Evolutionary conservation across 2,113 vertebrate species (phyloP), one percentile per base, ranked within the genome.

Genomic region (Gasterosteus aculeatus): DNA sequence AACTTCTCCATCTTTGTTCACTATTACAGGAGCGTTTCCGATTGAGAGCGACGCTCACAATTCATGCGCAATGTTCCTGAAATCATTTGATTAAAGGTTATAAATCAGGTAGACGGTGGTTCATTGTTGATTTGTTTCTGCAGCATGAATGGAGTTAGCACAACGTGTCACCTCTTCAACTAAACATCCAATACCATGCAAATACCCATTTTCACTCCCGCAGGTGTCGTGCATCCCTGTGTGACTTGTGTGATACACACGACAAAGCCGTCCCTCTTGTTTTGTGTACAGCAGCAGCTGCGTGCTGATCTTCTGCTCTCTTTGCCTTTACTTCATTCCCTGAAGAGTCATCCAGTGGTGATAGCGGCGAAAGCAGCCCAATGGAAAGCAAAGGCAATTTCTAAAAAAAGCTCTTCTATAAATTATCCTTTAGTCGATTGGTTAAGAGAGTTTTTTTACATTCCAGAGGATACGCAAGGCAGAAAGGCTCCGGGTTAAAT

Each of bases 301-400:
- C 11, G 18, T 46, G 58, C 62, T 46, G 62, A 64, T 81, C 61
- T n/a, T 75, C 63, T 41, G 51, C n/a, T 39, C 69, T 67, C 67
- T 82, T 66, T 60, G 26, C 38, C 66, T 82, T 38, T 83, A 78
- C 85, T 86, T 86, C 54, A 82, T 82, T 85, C 84, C 67, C 74
- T 78, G 82, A 78, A 84, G 82, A 60, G 65, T 49, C 39, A 29
- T 57, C 69, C 74, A 66, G 33, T 59, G 67, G 65, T 54, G 79
- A 84, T 83, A 86, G 77, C 4, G 18, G 69, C 11, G 7, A 77
- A 72, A 68, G 56, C 60, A 64, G 57, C 61, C 42, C 56, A 75
- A 80, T 19, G 14, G 35, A 72, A 78, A 5, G 39, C 53, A 79
- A 53, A 82, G 33, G 22, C 64, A 63, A 12, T 70, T 75, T 65